Conservation (phyloP, 2,797 vertebrate genomes). For the Sebastes trivittatus region DNA sequence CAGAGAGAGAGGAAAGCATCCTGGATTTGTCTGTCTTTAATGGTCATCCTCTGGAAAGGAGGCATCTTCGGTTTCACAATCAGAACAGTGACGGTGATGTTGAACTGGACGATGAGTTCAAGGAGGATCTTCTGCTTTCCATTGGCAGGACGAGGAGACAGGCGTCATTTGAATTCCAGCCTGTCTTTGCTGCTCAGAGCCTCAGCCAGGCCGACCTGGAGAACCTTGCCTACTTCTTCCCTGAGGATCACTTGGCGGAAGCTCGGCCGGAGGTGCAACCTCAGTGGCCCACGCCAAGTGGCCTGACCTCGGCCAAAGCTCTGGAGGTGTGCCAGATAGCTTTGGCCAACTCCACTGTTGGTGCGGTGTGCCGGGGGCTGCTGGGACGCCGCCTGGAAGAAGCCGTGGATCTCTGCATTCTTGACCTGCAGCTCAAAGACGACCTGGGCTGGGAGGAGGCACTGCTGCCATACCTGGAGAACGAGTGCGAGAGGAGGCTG, state of each 20-base stretch:
- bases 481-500: conserved; percentile 85
- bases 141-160: conserved; percentile 59
- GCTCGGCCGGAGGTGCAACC: conserved; percentile 55
- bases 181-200: conserved; percentile 59
- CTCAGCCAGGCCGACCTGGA: conserved; percentile 72
- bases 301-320: conserved; percentile 74
- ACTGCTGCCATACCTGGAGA: conserved; percentile 83
- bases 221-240: conserved; percentile 84
- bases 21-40: conserved; percentile 49
- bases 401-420: conserved; percentile 79
- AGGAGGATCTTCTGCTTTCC: conserved; percentile 51
- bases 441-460: conserved; percentile 78
- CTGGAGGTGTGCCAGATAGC: conserved; percentile 71
- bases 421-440: conserved; percentile 86
- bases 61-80: neutral
- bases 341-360: conserved; percentile 80
- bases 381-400: conserved; percentile 79
- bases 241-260: conserved; percentile 80
- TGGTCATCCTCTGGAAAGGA: conserved; percentile 38
- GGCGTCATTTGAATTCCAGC: conserved; percentile 59
- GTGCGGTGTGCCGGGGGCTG: conserved; percentile 68
- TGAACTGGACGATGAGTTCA: conserved; percentile 36
- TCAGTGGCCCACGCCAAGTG: conserved; percentile 81
- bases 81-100: neutral
- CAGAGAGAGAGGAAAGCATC: conserved; percentile 51